Evolutionary conservation across 2,888 invertebrate genomes (phyloP), one percentile per base, ranked within the genome.

Genomic region (Coelogynopora nodosa): DNA sequence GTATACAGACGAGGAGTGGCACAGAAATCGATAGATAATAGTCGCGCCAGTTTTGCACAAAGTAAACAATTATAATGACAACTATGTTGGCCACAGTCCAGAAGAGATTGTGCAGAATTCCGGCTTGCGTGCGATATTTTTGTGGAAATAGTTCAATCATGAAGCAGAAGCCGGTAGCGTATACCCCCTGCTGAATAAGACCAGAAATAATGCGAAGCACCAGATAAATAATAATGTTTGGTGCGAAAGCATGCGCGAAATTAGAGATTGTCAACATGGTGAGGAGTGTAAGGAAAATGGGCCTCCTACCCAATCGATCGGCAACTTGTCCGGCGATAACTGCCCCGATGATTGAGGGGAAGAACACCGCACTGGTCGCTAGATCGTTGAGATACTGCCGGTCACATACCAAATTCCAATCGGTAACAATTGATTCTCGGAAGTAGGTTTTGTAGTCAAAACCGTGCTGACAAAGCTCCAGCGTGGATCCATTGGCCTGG

Each of bases 111-210:
- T 89, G 89, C 67, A 86, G 31, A 18, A 89, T 88, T 67, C 88
- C 88, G 27, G 87, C 85, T 18, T 89, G 84, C 13, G 89, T 87
- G 28, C 89, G 85, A 85, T 89, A 86, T 74, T 88, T 89, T 10
- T 88, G 88, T 28, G 89, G 89, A 67, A 89, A 89, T 27, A 89
- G 81, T 81, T 89, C 89, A 13, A 88, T 88, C 74, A 88, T 88
- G 88, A 89, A 89, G 67, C 89, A 89, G 87, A 89, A 89, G 0
- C 89, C 89, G 28, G 88, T 88, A 31, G 89, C 88, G 85, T 89
- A 89, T 5, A 89, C 88, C n/a, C 88, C 89, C 89, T 89, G 88
- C 0, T 80, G 80, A 80, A 80, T 23, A 27, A 27, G 80, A n/a
- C 80, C 80, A 5, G 29, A 10, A 2, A 80, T 5, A 27, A 80